Evolutionary conservation across 1,140 invertebrate species (phyloP).

Genomic region (Drosophila suzukii): DNA sequence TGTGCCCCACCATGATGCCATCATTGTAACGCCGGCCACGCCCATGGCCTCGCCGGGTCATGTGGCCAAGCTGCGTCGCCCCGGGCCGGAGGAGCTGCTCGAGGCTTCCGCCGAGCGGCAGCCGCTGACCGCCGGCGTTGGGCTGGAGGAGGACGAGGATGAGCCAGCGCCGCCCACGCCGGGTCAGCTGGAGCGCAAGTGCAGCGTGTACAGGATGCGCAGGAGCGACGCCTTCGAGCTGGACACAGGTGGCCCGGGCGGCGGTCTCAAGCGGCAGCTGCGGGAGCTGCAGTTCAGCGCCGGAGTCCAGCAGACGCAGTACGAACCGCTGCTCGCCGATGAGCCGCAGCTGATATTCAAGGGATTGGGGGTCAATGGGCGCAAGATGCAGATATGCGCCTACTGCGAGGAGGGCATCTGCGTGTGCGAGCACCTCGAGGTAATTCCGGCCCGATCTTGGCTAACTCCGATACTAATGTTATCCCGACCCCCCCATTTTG

Average conservation of each 20-base stretch:
- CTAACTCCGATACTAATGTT: neutral
- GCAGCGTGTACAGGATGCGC: slow-evolving; percentile 83
- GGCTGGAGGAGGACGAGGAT: slow-evolving; percentile 54
- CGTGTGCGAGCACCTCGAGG: slow-evolving; percentile 84
- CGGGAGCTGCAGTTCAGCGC: slow-evolving; percentile 72
- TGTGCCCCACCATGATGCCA: slow-evolving; percentile 75
- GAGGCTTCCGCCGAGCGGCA: slow-evolving; percentile 62
- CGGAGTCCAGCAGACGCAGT: slow-evolving; percentile 69
- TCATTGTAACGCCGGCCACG: slow-evolving; percentile 84
- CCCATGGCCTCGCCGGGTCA: slow-evolving; percentile 84
- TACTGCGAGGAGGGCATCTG: slow-evolving; percentile 84
- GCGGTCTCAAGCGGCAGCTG: slow-evolving; percentile 67
- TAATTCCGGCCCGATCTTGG: slow-evolving; percentile 53
- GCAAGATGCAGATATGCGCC: slow-evolving; percentile 75
- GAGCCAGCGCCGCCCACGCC: slow-evolving; percentile 60
- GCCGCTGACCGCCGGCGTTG: slow-evolving; percentile 58
- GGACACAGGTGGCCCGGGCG: slow-evolving; percentile 11
- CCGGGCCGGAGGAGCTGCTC: slow-evolving; percentile 53
- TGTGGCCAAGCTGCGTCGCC: slow-evolving; percentile 60
- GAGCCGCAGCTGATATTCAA: slow-evolving; percentile 79
- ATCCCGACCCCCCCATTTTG: neutral
- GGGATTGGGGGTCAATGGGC: slow-evolving; percentile 65
- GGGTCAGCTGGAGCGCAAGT: slow-evolving; percentile 80
- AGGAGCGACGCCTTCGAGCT: slow-evolving; percentile 74
- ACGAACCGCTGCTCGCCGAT: slow-evolving; percentile 75